A percentile compares a stretch with the other conserved stretches of the same genome.
These are phyloP conservation scores for Brachirus orientalis DNA, from an alignment of 2,113 vertebrate species.

Conservation along the genomic window DNA sequence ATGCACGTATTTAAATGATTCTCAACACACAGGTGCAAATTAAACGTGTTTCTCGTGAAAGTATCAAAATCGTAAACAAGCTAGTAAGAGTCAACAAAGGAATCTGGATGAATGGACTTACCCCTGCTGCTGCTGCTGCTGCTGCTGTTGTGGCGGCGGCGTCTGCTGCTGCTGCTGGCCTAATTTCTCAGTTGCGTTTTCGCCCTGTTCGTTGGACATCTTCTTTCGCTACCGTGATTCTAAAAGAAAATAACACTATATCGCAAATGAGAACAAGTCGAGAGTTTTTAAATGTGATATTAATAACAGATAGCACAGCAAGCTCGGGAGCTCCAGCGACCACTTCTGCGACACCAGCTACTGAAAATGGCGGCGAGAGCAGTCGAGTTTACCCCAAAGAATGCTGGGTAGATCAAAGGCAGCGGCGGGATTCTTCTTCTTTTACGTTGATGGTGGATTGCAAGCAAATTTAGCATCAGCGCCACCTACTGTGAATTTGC, in stretches of 20 bases:
- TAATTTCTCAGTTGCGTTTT: conserved; percentile 54
- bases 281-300: neutral
- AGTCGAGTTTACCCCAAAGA: neutral
- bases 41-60: neutral
- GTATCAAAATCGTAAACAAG: neutral
- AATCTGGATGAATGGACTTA: conserved; percentile 48
- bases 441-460: neutral
- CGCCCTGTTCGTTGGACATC: conserved; percentile 77
- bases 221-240: conserved; percentile 17
- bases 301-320: neutral
- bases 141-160: conserved; percentile 6
- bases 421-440: neutral
- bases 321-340: neutral
- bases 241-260: neutral
- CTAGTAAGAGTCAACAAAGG: conserved; percentile 61
- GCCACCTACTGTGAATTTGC: neutral
- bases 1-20: too few species aligned
- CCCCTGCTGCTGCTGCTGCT: conserved; percentile 55
- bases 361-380: conserved; percentile 63
- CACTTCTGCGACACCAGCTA: conserved; percentile 3
- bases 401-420: conserved; percentile 18
- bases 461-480: neutral
- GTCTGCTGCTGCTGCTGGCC: conserved; percentile 25
- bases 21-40: too few species aligned
- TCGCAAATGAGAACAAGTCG: neutral